Evolutionary conservation across 2,797 vertebrate species (phyloP), one percentile per base, ranked within the genome.

Genomic region (Rhinichthys osculus): DNA sequence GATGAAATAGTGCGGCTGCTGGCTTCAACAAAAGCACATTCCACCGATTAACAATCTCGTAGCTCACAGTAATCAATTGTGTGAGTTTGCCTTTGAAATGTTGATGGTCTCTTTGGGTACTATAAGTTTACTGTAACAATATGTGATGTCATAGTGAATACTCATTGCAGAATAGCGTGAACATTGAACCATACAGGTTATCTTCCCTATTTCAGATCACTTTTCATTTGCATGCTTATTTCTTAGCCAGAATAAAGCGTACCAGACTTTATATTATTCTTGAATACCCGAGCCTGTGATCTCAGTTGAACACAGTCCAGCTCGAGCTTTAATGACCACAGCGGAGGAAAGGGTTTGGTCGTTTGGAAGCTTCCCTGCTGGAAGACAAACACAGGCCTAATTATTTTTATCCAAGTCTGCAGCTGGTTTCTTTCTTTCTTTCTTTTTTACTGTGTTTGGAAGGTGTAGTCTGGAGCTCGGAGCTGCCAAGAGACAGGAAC

Each of bases 391-490:
- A 92, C 93, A 94, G 93, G 91, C 91, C 92, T 95, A 93, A 95
- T 95, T 95, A 95, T 95, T 96, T 96, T 95, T 96, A 96, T 95
- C 94, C 94, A 90, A 83, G 94, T 94, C 95, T 95, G 95, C 96
- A 96, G 96, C 96, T 96, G 96, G 94, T 94, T 94, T 95, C 82
- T 95, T 70, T 47, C 57, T 79, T 38, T 33, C 17, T 70, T 47
- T 47, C 44, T 52, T 11, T 78, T 93, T 92, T 95, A 95, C 95
- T 93, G 91, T 93, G 93, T 94, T 94, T 95, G 94, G 95, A 94
- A 94, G 89, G 89, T 94, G 93, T 92, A 89, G 86, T 71, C 90
- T 57, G 87, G 93, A 82, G 89, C 90, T 93, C 85, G 88, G 87
- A 64, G 89, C 92, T 90, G 95, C 95, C 96, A 95, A 95, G 95